phyloP scores from a whole-genome alignment of 2,113 vertebrate genomes.

The Puffinus mauretanicus region DNA sequence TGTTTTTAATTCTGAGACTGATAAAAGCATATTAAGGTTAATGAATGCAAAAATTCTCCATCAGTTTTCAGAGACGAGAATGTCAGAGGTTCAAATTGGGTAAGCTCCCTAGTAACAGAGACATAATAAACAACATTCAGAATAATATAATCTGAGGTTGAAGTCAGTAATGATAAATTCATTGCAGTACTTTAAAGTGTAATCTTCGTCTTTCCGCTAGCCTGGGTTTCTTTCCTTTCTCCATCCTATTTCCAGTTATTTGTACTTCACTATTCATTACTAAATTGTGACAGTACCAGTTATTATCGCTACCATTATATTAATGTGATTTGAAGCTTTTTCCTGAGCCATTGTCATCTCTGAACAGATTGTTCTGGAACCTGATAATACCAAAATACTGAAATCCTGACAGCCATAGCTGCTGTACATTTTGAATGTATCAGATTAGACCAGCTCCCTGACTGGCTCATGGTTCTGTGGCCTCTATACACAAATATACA shows the following conservation, averaged over 20 bases:
- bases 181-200: neutral
- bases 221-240: neutral
- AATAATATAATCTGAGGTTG: constrained; percentile 1
- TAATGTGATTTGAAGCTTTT: neutral
- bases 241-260: neutral
- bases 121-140: constrained; percentile 35
- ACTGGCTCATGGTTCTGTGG: neutral
- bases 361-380: neutral
- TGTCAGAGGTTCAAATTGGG: constrained; percentile 16
- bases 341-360: neutral
- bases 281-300: neutral
- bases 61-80: constrained; percentile 27
- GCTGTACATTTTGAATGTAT: neutral
- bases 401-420: neutral
- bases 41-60: constrained; percentile 42
- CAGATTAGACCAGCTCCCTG: neutral
- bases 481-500: neutral
- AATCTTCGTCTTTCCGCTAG: neutral
- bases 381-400: neutral
- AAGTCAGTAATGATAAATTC: constrained; percentile 28
- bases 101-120: constrained; percentile 15
- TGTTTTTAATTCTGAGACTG: constrained; percentile 5
- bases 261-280: neutral
- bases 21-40: constrained; percentile 55
- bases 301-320: neutral